Evolutionary conservation across 1,140 invertebrate genomes (phyloP), one percentile per base, ranked within the genome.

Genomic region (Branchinecta lindahli): DNA sequence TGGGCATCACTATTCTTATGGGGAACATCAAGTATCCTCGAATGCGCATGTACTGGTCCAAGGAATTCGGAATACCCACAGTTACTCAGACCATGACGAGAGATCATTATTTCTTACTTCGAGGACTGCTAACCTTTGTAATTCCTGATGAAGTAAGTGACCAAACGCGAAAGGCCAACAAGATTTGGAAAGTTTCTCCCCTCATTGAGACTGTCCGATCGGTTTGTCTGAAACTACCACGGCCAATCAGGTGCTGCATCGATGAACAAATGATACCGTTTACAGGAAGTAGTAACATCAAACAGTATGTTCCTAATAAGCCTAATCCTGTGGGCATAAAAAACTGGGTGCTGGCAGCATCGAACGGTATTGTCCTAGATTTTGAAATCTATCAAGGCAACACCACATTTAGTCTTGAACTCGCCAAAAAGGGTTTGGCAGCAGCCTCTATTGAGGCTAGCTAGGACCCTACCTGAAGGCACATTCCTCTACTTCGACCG

Each of bases 241-340:
- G n/a, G n/a, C n/a, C n/a, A n/a, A n/a, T n/a, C n/a, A n/a, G n/a
- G n/a, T n/a, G n/a, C n/a, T n/a, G 47, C 47, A 52, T 52, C 47
- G 47, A 52, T n/a, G 47, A 52, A n/a, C 47, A 52, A n/a, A 52
- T 52, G 47, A 52, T 52, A 9, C 47, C 47, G n/a, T 52, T 52
- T 52, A 9, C n/a, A 9, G 47, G 47, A 52, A 9, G 47, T 9
- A 52, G 47, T 52, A 9, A 9, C 9, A 52, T 52, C 9, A 52
- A 52, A n/a, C 47, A 52, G n/a, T 52, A 9, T n/a, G 47, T 52
- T n/a, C 47, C 47, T 9, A 52, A 52, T n/a, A 52, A 52, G n/a
- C 47, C 47, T n/a, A 52, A 52, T 52, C n/a, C 47, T 52, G 9
- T 52, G 47, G 9, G 47, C n/a, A 9, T 52, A n/a, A 52, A 52